These are phyloP conservation scores for Erythrocercus mccallii DNA, from an alignment of 2,113 vertebrate species.

Conservation along the genomic window DNA sequence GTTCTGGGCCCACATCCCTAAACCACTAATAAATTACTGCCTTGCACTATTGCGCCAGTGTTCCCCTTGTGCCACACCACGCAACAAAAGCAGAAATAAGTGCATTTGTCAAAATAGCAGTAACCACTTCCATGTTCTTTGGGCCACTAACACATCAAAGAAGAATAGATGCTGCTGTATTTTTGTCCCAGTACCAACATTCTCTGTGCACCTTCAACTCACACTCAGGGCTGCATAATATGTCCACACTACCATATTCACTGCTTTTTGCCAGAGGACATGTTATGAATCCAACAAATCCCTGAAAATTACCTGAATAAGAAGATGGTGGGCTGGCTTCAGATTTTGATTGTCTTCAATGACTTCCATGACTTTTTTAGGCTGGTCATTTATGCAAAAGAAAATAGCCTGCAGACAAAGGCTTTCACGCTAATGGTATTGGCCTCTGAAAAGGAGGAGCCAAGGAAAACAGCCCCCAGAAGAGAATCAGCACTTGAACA, in stretches of 20 bases:
- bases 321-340: not conserved
- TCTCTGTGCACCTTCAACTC: not conserved
- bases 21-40: constrained; percentile 59
- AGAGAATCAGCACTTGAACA: not conserved
- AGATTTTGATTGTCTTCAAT: not conserved
- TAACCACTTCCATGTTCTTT: constrained; percentile 19
- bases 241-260: not conserved
- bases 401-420: not conserved
- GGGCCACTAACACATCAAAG: not conserved
- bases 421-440: not conserved
- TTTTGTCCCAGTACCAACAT: not conserved
- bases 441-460: not conserved
- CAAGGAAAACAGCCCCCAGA: not conserved
- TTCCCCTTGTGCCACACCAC: constrained; percentile 37
- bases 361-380: not conserved
- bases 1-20: constrained; percentile 59
- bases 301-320: not conserved
- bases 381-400: not conserved
- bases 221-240: not conserved
- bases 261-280: not conserved
- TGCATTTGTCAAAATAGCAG: constrained; percentile 38
- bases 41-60: not conserved
- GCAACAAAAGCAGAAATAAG: constrained; percentile 55
- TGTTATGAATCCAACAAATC: not conserved
- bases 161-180: not conserved